Evolutionary conservation across 2,888 invertebrate genomes (phyloP).

Genomic region (Netelia virgata): DNA sequence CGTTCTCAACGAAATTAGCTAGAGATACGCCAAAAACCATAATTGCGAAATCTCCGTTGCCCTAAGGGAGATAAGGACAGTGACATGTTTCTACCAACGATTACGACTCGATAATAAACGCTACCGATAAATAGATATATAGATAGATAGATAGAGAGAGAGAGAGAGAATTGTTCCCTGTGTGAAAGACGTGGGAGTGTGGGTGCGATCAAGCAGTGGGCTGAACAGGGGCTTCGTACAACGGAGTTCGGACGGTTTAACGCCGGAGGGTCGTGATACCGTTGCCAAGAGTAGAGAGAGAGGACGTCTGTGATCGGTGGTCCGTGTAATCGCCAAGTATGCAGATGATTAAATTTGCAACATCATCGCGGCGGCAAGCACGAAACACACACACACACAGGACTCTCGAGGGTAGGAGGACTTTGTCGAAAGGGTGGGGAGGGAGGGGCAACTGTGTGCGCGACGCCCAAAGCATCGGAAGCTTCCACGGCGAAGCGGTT

Average conservation of each 20-base stretch:
- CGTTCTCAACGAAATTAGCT: neutral
- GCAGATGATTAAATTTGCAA: conserved; percentile 85
- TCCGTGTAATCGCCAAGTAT: conserved; percentile 85
- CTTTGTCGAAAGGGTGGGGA: conserved; percentile 14
- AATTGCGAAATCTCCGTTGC: conserved; percentile 24
- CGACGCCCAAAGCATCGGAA: conserved; percentile 61
- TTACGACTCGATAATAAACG: conserved; percentile 53
- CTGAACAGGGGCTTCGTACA: conserved; percentile 37
- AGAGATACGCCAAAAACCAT: neutral
- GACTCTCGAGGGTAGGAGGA: conserved; percentile 71
- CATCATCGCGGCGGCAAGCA: conserved; percentile 83
- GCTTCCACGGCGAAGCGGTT: conserved; percentile 40
- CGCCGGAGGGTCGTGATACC: conserved; percentile 73
- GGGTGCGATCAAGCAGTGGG: conserved; percentile 27
- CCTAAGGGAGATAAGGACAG: conserved; percentile 63
- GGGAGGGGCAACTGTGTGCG: conserved; percentile 33
- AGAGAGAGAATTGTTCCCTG: neutral
- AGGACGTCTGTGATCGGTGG: conserved; percentile 84
- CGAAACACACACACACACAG: conserved; percentile 77
- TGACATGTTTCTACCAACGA: conserved; percentile 49
- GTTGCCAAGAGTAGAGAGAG: conserved; percentile 54
- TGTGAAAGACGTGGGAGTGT: conserved; percentile 7
- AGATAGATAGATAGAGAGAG: neutral
- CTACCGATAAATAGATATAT: neutral
- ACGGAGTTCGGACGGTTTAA: conserved; percentile 70